Evolutionary conservation across 2,888 invertebrate species (phyloP), one percentile per base, ranked within the genome.

Genomic region (Drosophila testacea): DNA sequence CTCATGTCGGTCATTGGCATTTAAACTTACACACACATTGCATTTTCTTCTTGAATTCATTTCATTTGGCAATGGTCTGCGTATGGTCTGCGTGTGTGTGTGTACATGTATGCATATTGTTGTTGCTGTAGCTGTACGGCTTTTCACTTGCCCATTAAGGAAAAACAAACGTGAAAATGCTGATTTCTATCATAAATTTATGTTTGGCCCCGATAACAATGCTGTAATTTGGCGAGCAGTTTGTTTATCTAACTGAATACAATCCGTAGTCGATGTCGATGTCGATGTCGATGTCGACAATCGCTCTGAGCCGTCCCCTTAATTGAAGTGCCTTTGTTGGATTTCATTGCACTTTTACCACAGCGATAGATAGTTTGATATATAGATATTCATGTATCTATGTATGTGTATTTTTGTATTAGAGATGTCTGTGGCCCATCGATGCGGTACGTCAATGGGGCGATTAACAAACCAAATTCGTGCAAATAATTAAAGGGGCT

Each of bases 401-500:
- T 52, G 32, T 62, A 22, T 52, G 32, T 62, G 30, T 50, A 16
- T 46, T 22, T 22, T 52, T 66, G 50, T 66, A 44, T 41, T 50
- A 55, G 71, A 79, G 71, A 64, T 72, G 71, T 75, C 68, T 74
- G 57, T 79, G 69, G 61, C 67, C 62, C 65, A 79, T 77, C 77
- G 60, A 66, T 65, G 72, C 57, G 52, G 67, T 59, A 51, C 59
- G 57, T 77, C 79, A 79, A 73, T 81, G 69, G 69, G 74, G 56
- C 77, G 81, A 78, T 83, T 79, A 78, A 76, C 77, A 77, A 41
- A 74, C 79, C 62, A 65, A 83, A 83, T 78, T 82, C 81, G 83
- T 82, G 81, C 78, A 82, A 78, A 83, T 82, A 82, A 82, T 82
- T 83, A 83, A 83, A 81, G 81, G 75, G 70, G 81, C 65, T 57